These are phyloP conservation scores for Coelinius sp. DNA, from an alignment of 2,888 invertebrate genomes.

Conservation along the genomic window DNA sequence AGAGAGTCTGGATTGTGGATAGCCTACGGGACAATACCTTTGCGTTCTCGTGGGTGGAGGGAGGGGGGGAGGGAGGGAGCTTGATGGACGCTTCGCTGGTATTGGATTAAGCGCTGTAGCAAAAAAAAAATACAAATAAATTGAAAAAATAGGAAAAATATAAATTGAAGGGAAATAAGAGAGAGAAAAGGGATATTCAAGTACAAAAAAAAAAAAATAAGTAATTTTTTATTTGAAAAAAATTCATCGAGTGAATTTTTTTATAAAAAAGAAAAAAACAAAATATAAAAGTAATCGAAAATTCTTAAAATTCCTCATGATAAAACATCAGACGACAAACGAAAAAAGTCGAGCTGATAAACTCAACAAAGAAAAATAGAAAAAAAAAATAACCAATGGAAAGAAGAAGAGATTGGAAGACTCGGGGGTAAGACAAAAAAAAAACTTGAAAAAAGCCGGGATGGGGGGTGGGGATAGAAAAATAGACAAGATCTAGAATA, in stretches of 20 bases:
- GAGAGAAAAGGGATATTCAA: slow-evolving; percentile 28
- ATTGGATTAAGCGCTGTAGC: slow-evolving; percentile 65
- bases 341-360: background rate
- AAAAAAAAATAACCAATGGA: slow-evolving; percentile 42
- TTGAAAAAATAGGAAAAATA: slow-evolving; percentile 24
- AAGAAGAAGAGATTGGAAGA: background rate
- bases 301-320: background rate
- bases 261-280: too few species aligned
- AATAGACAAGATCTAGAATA: slow-evolving; percentile 42
- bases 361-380: slow-evolving; percentile 33
- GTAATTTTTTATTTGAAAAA: too few species aligned
- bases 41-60: slow-evolving; percentile 59
- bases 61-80: slow-evolving; percentile 37
- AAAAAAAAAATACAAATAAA: slow-evolving; percentile 54
- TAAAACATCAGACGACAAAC: background rate
- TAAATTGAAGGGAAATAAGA: slow-evolving; percentile 31
- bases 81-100: slow-evolving; percentile 67
- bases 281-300: too few species aligned
- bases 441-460: slow-evolving; percentile 24
- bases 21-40: slow-evolving; percentile 65
- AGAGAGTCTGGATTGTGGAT: slow-evolving; percentile 33
- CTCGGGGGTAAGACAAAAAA: slow-evolving; percentile 6
- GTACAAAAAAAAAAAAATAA: slow-evolving; percentile 29
- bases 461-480: slow-evolving; percentile 29
- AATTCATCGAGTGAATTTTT: too few species aligned